These are phyloP conservation scores for Rhynchonycteris naso DNA, from an alignment of 2,797 vertebrate species.

Conservation along the genomic window DNA sequence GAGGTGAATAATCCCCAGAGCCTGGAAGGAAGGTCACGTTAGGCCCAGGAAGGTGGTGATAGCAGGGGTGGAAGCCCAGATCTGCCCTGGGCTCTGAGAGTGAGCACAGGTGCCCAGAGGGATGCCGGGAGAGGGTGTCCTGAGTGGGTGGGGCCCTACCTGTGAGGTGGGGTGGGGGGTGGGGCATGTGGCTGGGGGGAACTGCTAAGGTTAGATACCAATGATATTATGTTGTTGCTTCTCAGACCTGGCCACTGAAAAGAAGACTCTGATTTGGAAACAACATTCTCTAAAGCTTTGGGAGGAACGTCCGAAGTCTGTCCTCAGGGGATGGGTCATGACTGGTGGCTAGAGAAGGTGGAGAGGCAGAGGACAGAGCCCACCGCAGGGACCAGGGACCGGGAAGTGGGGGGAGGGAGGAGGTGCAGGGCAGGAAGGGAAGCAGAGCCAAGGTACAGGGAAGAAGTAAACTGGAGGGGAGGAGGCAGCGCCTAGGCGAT, in stretches of 20 bases:
- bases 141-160: neutral
- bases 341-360: conserved; percentile 45
- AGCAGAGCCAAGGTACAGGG: neutral
- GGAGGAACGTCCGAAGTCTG: neutral
- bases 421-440: neutral
- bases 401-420: neutral
- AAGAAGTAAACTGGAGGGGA: neutral
- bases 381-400: neutral
- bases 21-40: conserved; percentile 37
- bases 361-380: conserved; percentile 14
- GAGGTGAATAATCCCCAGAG: neutral
- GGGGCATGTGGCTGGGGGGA: neutral
- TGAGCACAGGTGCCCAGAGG: neutral
- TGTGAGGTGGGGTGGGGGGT: fast-evolving
- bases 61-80: neutral
- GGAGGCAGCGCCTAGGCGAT: neutral
- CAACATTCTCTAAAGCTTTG: neutral
- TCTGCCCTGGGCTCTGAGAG: neutral
- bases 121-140: fast-evolving
- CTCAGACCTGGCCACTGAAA: neutral
- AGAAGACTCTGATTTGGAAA: conserved; percentile 3
- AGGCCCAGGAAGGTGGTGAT: neutral
- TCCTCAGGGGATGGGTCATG: neutral
- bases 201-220: neutral
- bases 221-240: fast-evolving